Evolutionary conservation across 2,797 vertebrate species (phyloP), one percentile per base, ranked within the genome.

Genomic region (Gallinago solitaria): DNA sequence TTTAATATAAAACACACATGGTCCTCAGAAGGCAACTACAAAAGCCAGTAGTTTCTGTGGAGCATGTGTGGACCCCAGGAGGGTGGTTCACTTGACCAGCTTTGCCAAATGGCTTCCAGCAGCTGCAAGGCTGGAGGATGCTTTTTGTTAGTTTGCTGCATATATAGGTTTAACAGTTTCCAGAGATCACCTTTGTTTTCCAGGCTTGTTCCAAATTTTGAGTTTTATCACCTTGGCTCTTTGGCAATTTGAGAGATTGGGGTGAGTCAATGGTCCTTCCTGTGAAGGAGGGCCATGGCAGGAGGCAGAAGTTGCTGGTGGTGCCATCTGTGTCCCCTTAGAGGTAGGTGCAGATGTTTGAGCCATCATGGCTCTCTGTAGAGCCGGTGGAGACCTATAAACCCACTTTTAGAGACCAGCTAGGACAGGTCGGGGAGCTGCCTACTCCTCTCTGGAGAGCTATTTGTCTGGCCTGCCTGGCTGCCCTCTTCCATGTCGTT

Each of bases 251-350:
- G 50, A 59, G 70, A 0, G 0, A 0, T 0, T 11, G 28, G 25
- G 54, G 13, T 50, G 13, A 32, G 25, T 54, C 32, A 8, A 56
- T 32, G 69, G 37, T 17, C 25, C n/a, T 5, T 67, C 11, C 73
- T 1, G 2, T 0, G 3, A 8, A 9, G 53, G n/a, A 30, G n/a
- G 17, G 16, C 0, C 0, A 0, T 18, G 70, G 41, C 37, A 73
- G 86, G n/a, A 59, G 4, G 2, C 41, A n/a, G 65, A 3, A 0
- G 18, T 71, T 67, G 12, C 67, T 21, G 43, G 43, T 43, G 24
- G 8, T 53, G 64, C 24, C 37, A 30, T 21, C n/a, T 2, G 0
- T 0, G 2, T 77, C 37, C 64, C 17, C 35, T 50, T 3, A 2
- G 63, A 47, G 39, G 7, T 45, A 27, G 59, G 12, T 2, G 14